Base-by-base conservation (phyloP, 2,113 vertebrate species). In the Sinocyclocheilus rhinocerous region DNA sequence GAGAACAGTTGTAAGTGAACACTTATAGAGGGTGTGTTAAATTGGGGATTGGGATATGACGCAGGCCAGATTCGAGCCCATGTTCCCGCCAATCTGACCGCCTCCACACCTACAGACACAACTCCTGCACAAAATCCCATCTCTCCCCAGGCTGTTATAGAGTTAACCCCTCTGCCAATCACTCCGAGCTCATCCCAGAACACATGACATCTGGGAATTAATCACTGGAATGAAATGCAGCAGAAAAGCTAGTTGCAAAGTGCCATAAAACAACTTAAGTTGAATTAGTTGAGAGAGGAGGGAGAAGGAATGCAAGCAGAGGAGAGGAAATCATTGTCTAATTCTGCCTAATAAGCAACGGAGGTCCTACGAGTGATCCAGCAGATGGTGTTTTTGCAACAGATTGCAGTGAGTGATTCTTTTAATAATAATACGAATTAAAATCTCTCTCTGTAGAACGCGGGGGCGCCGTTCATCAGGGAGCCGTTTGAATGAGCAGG, bases 371-470 rank as follows among this genome's bases (percentile, higher is more conserved):
- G 91, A 91, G 92, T 92, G 88, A 90, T 87, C 88, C 76, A 86
- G 86, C 92, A 92, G 92, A 91, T 92, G 92, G 92, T 92, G 89
- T 92, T 92, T 91, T 91, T 91, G 90, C 90, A 92, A 93, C 91
- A 93, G 90, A 93, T 91, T 91, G 90, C 90, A 87, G 89, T 90
- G 89, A 90, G 89, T 90, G 90, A 91, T 92, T 92, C 88, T 90
- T 92, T 91, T 92, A 90, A 93, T 93, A 91, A 92, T 93, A 93
- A 93, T 91, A 89, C 79, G 91, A 91, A 91, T 93, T 90, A 90
- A 92, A 92, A 89, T 90, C 88, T 91, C 90, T 87, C 89, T 90
- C 89, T 89, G 81, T 89, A 90, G 89, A 86, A 89, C 79, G 81
- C 87, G 84, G 81, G 85, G 81, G 84, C 78, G 86, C 70, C 85